These are phyloP conservation scores for Dasyurus viverrinus DNA, from an alignment of 2,113 vertebrate species.

Conservation along the genomic window DNA sequence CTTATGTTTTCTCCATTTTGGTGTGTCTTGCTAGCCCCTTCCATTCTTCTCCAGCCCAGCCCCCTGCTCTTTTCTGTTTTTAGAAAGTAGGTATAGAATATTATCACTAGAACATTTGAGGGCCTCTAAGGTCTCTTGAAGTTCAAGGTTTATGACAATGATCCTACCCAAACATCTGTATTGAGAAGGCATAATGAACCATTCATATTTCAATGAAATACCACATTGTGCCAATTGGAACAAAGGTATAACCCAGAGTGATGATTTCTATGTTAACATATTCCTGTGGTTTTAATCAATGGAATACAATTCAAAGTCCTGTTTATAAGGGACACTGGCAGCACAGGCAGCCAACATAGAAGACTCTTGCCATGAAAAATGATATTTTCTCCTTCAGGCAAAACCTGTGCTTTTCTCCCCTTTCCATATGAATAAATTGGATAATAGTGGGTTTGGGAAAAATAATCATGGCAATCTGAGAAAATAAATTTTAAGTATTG, in stretches of 20 bases:
- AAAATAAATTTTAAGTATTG: not conserved
- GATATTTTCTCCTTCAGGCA: not conserved
- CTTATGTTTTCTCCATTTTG: no score
- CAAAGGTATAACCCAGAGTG: not conserved
- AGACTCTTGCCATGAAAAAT: not conserved
- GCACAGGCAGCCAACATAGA: not conserved
- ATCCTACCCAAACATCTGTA: no score
- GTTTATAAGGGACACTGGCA: not conserved
- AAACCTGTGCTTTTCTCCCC: not conserved
- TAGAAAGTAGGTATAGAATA: no score
- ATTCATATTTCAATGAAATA: not conserved
- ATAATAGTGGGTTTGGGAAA: not conserved
- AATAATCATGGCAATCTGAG: not conserved
- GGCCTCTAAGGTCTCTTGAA: no score
- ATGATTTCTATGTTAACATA: not conserved
- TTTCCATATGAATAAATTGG: not conserved
- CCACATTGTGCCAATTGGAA: not conserved
- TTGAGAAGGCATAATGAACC: not conserved
- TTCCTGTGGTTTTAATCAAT: not conserved
- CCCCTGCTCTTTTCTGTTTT: no score
- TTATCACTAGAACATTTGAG: no score
- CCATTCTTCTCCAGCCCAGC: no score
- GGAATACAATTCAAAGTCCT: not conserved
- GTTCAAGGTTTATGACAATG: no score
- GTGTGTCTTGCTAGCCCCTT: no score